Evolutionary conservation across 2,888 invertebrate genomes (phyloP), one percentile per base, ranked within the genome.

Genomic region (Drosophila helvetica): DNA sequence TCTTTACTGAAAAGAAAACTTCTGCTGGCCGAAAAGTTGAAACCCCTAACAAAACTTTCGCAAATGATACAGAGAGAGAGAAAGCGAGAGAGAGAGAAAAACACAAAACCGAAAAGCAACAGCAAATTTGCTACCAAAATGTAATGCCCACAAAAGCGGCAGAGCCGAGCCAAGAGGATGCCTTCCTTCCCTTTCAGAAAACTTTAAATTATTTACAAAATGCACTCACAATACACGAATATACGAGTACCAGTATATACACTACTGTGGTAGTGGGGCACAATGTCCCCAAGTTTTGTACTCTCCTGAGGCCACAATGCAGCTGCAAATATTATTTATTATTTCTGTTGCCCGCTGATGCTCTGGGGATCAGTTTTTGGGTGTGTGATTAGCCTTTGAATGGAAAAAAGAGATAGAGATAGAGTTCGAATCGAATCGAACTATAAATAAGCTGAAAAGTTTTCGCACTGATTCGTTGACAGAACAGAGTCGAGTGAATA

Each of bases 121-220:
- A 69, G 47, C 52, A 43, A 47, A 65, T 27, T 65, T 46, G 22
- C 48, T 12, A 62, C 58, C 74, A 54, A 80, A 80, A 84, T 80
- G 77, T 79, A 79, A 66, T 79, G 80, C 73, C 81, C 81, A 66
- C 81, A 77, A 75, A 58, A 63, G 74, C 61, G 57, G 56, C 57
- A 63, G 53, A 58, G 66, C 56, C 67, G 53, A 58, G 66, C 56
- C 67, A 58, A 58, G 42, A 45, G 59, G 12, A 33, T 46, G 57
- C 50, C 38, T 38, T 25, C 25, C 15, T 43, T 67, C 76, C 53
- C 76, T 74, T 75, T 61, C 63, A 63, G 64, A 68, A 75, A 82
- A 86, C 80, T 81, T 81, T 81, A 86, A 86, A 81, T 83, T 81
- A 81, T 81, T 81, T 86, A 80, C 75, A 86, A 48, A 30, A 80